A percentile compares a stretch with the other conserved stretches of the same genome.
Evolutionary conservation across 2,797 vertebrate species (phyloP).

Genomic region (Pseudochromis fuscus): DNA sequence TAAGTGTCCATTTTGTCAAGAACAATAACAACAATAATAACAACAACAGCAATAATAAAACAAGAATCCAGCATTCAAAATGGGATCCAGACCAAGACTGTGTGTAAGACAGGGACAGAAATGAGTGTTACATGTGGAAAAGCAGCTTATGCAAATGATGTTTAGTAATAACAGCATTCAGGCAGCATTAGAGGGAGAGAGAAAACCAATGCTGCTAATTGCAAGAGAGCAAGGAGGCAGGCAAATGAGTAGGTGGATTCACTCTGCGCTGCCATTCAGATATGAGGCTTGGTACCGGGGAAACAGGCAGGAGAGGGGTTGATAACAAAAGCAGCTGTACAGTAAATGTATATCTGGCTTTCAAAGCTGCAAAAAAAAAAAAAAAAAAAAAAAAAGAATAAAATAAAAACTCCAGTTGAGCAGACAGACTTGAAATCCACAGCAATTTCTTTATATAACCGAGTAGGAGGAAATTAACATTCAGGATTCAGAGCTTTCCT

Average conservation of each 20-base stretch:
- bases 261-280: constrained; percentile 62
- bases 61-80: constrained; percentile 44
- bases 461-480: constrained; percentile 48
- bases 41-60: constrained; percentile 26
- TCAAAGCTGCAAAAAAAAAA: constrained; percentile 27
- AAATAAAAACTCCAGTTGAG: constrained; percentile 31
- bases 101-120: constrained; percentile 56
- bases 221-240: constrained; percentile 57
- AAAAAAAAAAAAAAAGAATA: no score
- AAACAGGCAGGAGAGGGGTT: background rate
- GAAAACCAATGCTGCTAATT: constrained; percentile 73
- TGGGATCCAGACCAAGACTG: constrained; percentile 50
- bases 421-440: constrained; percentile 12
- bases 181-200: constrained; percentile 64
- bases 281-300: constrained; percentile 27
- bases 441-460: constrained; percentile 20
- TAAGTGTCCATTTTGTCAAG: constrained; percentile 59
- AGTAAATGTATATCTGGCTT: constrained; percentile 40
- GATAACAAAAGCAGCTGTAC: constrained; percentile 24
- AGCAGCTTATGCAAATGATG: constrained; percentile 80
- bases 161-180: constrained; percentile 76
- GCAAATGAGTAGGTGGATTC: constrained; percentile 67
- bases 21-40: no score
- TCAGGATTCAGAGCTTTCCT: constrained; percentile 45
- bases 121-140: constrained; percentile 70